These are phyloP conservation scores for Limonius californicus DNA, from an alignment of 1,140 invertebrate species.

Conservation along the genomic window DNA sequence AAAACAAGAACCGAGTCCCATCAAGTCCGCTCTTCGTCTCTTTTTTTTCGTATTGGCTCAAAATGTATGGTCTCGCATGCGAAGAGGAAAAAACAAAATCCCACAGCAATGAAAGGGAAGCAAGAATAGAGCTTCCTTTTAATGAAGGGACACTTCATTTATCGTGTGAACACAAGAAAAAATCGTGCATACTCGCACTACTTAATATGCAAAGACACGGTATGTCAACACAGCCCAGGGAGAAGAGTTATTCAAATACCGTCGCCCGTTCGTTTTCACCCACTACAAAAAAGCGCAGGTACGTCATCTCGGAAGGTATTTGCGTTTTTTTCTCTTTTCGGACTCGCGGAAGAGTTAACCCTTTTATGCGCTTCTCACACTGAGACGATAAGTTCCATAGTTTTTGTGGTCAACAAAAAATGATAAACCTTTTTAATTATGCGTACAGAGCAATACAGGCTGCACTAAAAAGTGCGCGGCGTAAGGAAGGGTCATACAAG, in stretches of 20 bases:
- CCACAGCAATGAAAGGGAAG: neutral
- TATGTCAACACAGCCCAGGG: constrained; percentile 13
- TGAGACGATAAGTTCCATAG: neutral
- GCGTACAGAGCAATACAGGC: neutral
- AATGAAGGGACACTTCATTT: constrained; percentile 13
- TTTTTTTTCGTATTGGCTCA: too few relatives aligned
- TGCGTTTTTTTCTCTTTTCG: constrained; percentile 2
- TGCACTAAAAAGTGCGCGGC: neutral
- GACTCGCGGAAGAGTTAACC: constrained; percentile 1
- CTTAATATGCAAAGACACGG: constrained; percentile 15
- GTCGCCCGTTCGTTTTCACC: neutral
- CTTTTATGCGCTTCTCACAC: constrained; percentile 2
- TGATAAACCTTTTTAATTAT: constrained; percentile 15
- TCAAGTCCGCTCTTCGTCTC: too few relatives aligned
- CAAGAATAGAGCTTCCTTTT: constrained; percentile 9
- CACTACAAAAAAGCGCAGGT: constrained; percentile 16
- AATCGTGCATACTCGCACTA: neutral
- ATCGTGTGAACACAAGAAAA: constrained; percentile 15
- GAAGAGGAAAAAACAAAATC: neutral
- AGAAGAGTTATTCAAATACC: constrained; percentile 14
- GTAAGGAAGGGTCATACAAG: too few relatives aligned
- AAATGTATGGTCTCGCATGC: too few relatives aligned
- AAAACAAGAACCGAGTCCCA: too few relatives aligned
- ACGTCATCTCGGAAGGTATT: neutral
- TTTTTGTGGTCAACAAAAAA: constrained; percentile 19